Evolutionary conservation across 2,113 vertebrate genomes (phyloP).

Genomic region (Phrynosoma blainvillii): DNA sequence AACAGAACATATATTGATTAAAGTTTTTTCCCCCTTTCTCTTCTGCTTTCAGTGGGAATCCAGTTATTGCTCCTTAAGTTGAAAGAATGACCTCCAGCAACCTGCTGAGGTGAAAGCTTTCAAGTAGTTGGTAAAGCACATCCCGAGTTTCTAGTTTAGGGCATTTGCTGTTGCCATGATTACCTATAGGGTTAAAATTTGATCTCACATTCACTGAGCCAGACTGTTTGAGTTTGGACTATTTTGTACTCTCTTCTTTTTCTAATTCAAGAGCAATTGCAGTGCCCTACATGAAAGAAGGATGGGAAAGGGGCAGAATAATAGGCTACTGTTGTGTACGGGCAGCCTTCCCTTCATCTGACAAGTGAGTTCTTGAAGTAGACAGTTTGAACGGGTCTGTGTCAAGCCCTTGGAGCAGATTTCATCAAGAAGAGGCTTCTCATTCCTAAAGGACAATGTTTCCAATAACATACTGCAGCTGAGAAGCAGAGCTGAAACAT

Average conservation of each 20-base stretch:
- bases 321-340: neutral
- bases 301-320: neutral
- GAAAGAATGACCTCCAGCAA: conserved; percentile 48
- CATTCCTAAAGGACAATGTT: neutral
- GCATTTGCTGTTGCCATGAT: conserved; percentile 35
- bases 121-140: conserved; percentile 32
- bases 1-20: conserved; percentile 59
- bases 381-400: neutral
- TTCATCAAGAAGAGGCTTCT: neutral
- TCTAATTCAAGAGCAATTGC: rapidly evolving
- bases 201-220: neutral
- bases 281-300: neutral
- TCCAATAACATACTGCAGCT: too few relatives aligned
- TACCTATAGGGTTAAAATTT: conserved; percentile 36
- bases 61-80: conserved; percentile 50
- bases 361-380: neutral
- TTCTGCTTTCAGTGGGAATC: conserved; percentile 49
- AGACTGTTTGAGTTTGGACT: neutral
- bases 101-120: conserved; percentile 57
- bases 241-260: neutral
- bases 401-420: neutral
- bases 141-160: conserved; percentile 37
- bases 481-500: neutral
- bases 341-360: neutral
- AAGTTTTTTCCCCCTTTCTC: conserved; percentile 10